phyloP scores from a whole-genome alignment of 2,113 vertebrate genomes.

The Columba livia region DNA sequence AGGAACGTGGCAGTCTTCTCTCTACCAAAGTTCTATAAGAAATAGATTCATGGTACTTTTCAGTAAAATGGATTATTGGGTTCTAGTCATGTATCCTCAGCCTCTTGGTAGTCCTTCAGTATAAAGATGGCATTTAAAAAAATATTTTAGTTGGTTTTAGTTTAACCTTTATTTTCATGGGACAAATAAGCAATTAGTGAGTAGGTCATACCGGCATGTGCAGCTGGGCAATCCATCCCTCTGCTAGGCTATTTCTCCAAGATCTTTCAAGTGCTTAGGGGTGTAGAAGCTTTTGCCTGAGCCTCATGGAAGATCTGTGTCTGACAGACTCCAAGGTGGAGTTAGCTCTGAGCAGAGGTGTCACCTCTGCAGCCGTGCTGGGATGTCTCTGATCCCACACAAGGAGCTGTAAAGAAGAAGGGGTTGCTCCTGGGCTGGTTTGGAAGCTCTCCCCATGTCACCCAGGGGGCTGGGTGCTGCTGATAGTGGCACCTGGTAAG shows the following conservation, averaged over 20 bases:
- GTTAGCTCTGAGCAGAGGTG: neutral
- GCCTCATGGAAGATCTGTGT: neutral
- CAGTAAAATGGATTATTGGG: neutral
- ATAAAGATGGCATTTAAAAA: neutral
- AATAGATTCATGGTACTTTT: neutral
- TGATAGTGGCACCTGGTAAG: neutral
- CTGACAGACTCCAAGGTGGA: too few relatives aligned
- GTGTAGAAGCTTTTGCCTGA: neutral
- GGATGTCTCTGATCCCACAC: neutral
- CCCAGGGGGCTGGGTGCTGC: neutral
- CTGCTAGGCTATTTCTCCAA: neutral
- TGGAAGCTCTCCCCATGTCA: neutral
- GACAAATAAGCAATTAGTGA: neutral
- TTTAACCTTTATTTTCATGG: neutral
- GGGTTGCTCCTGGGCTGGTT: neutral
- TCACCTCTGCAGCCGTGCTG: neutral
- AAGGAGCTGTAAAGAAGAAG: neutral
- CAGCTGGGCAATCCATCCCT: neutral
- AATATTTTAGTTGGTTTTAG: neutral
- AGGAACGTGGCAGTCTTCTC: neutral
- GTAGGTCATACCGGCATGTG: rapidly evolving
- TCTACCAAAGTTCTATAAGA: neutral
- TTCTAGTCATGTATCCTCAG: neutral
- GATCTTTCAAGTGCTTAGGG: neutral
- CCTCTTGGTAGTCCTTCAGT: neutral